phyloP scores from a whole-genome alignment of 2,797 vertebrate genomes.

The Meriones psammophilus region DNA sequence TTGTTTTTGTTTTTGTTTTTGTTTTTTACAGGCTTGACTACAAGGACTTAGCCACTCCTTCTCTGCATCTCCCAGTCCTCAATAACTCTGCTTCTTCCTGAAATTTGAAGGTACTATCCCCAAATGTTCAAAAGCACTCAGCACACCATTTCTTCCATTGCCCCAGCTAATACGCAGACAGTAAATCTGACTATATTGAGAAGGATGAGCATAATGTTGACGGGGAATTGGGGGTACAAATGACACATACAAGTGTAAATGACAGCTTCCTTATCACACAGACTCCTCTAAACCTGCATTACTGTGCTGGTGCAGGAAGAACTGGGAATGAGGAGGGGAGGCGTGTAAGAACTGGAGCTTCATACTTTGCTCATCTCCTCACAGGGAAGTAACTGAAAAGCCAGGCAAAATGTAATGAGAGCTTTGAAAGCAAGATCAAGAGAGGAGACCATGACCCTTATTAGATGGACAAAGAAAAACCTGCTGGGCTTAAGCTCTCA shows the following conservation, averaged over 20 bases:
- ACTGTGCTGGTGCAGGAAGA: neutral
- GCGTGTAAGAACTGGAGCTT: too few species aligned
- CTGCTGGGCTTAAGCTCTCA: neutral
- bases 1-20: too few species aligned
- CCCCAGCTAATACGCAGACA: neutral
- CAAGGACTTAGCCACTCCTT: neutral
- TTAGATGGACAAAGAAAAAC: neutral
- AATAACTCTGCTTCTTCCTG: neutral
- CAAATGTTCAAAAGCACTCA: neutral
- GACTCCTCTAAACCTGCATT: neutral
- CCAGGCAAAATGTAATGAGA: neutral
- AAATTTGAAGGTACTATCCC: neutral
- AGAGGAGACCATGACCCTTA: neutral
- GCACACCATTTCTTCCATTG: neutral
- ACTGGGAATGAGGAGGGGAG: neutral
- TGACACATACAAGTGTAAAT: neutral
- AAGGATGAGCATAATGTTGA: neutral
- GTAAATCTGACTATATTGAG: neutral
- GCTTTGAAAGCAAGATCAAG: neutral
- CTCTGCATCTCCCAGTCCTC: neutral
- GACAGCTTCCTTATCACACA: neutral
- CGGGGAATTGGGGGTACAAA: neutral
- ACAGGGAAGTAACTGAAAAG: neutral
- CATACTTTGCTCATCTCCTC: neutral
- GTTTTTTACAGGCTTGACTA: neutral